phyloP scores from a whole-genome alignment of 2,888 invertebrate species.

The Ommatoiulus sabulosus region DNA sequence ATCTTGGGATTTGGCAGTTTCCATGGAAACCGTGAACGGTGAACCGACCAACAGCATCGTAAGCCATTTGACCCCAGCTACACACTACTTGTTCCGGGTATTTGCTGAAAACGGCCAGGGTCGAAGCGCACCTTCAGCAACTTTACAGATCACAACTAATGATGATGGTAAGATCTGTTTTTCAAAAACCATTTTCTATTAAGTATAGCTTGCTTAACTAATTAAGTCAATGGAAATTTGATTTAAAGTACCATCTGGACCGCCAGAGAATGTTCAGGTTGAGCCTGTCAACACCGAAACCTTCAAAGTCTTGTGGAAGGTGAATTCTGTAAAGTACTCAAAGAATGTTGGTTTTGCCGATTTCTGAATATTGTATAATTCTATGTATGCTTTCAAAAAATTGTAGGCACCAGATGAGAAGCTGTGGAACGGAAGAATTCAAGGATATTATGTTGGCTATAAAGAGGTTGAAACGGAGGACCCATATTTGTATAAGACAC shows the following conservation, averaged over 20 bases:
- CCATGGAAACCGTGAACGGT: constrained; percentile 56
- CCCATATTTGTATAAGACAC: constrained; percentile 54
- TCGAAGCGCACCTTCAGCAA: constrained; percentile 63
- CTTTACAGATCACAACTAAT: constrained; percentile 64
- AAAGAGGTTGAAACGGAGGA: constrained; percentile 58
- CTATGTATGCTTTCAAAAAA: too few relatives aligned
- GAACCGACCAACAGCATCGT: constrained; percentile 55
- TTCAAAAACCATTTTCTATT: not conserved
- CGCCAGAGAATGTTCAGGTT: constrained; percentile 66
- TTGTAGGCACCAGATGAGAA: constrained; percentile 54
- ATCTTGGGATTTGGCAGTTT: constrained; percentile 55
- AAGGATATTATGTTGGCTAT: constrained; percentile 58
- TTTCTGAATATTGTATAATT: constrained; percentile 39
- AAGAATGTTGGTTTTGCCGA: not conserved
- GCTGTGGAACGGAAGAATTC: constrained; percentile 55
- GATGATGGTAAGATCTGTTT: constrained; percentile 63
- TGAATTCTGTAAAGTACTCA: constrained; percentile 58
- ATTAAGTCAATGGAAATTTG: not conserved
- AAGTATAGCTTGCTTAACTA: not conserved
- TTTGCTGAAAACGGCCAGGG: constrained; percentile 55
- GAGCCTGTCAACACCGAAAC: constrained; percentile 66
- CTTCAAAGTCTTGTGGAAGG: constrained; percentile 67
- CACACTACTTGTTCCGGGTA: constrained; percentile 56
- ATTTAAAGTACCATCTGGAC: constrained; percentile 66
- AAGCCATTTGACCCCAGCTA: constrained; percentile 56